Evolutionary conservation across 2,888 invertebrate species (phyloP), one percentile per base, ranked within the genome.

Genomic region (Disparrhopalites patrizii): DNA sequence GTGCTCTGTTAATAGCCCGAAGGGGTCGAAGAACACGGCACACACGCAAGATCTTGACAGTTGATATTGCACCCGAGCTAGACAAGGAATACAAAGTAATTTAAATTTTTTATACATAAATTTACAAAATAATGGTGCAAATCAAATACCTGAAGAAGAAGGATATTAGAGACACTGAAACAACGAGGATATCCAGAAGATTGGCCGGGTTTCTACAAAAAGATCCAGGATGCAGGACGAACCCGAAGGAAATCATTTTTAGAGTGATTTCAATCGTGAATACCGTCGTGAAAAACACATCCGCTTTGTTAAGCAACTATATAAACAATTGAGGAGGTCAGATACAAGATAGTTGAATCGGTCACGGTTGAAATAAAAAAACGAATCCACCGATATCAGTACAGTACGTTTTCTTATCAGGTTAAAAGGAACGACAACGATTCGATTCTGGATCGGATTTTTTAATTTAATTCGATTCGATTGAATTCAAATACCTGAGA

Each of bases 201-300:
- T 98, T 99, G 85, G 99, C 99, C 76, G 96, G 92, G 76, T 96
- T 97, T 75, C 99, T 88, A 79, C 98, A 91, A 82, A 99, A 99
- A 77, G 99, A 95, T 77, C 97, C 99, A 79, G 94, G 89, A 83
- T 99, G 99, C 73, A 99, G 84, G 75, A 98, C 86, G 81, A 98
- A 89, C 74, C 99, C 99, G 81, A 94, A 97, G n/a, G 97, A 90
- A 77, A 98, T 87, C 83, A 96, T 90, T 84, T 99, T 99, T 77
- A 99, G 83, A 78, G 91, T 86, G 80, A 99, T 88, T 85, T 99
- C 99, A 79, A 97, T 84, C 62, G 98, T 96, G 85, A 99, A 99
- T 77, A 99, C 93, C 73, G 91, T 87, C 76, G 99, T 99, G 85
- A 99, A 99, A 82, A 98, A 91, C 81, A 91, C 91, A 83, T 99